These are phyloP conservation scores for Campoplex capitator DNA, from an alignment of 2,888 invertebrate species.

Conservation along the genomic window DNA sequence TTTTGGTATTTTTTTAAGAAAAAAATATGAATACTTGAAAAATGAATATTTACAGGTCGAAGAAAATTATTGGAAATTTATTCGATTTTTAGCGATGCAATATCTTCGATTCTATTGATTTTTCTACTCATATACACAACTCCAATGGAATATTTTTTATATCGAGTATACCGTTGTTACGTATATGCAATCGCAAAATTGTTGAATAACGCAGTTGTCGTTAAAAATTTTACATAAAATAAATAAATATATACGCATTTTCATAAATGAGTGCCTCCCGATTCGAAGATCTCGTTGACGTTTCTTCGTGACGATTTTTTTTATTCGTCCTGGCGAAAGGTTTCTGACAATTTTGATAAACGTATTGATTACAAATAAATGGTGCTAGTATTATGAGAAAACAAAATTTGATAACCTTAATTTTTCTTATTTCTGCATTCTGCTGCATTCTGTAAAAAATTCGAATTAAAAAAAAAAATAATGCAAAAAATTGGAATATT, in stretches of 20 bases:
- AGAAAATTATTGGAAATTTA: not conserved
- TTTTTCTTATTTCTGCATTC: too few relatives aligned
- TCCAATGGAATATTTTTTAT: slow-evolving; percentile 1
- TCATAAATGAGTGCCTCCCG: not conserved
- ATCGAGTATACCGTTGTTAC: not conserved
- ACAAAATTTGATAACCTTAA: not conserved
- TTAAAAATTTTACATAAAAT: not conserved
- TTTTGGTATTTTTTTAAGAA: not conserved
- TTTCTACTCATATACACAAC: slow-evolving; percentile 16
- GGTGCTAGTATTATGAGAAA: not conserved
- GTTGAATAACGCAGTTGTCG: not conserved
- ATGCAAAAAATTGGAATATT: too few relatives aligned
- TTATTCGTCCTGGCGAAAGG: not conserved
- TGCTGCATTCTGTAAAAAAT: too few relatives aligned
- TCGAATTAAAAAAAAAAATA: too few relatives aligned
- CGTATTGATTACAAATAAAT: not conserved
- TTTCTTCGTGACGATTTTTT: not conserved
- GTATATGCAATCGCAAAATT: not conserved
- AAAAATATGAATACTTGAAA: not conserved
- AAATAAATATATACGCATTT: not conserved
- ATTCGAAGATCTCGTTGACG: not conserved
- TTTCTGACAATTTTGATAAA: not conserved
- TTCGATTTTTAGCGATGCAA: not conserved
- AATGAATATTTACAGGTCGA: not conserved
- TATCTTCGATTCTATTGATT: slow-evolving; percentile 36